Base-by-base conservation (phyloP, 2,888 invertebrate species). In the Dicyrtoma fusca region DNA sequence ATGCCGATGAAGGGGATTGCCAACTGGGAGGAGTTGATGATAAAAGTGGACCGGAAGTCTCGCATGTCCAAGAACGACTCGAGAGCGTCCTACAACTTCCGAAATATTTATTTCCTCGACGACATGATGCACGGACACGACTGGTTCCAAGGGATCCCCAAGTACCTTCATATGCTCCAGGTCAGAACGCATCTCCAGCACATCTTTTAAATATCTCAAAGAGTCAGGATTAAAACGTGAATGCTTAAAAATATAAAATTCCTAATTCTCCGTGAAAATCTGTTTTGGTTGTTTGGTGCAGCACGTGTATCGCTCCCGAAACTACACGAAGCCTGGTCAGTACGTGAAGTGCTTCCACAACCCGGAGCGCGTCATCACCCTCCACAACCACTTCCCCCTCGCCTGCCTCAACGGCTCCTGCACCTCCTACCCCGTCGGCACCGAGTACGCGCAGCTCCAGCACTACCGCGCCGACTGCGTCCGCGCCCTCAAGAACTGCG, bases 381-480 rank as follows among this genome's bases (percentile, higher is more conserved):
- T 95, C 76, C 95, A 95, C 86, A 95, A 95, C 85, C 95, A 95
- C 84, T 95, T 94, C 83, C 95, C 95, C 47, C 85, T 95, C 79
- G 92, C 92, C 73, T 95, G 95, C 82, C 85, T 95, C 49, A 92
- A 93, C 59, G 81, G 81, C 6, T 88, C 89, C 8, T 95, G 94
- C 84, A 92, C 92, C 68, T 92, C 92, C 59, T 94, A 91, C 85
- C 88, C 92, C 71, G 89, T 96, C 78, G 91, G 92, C 78, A 91
- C 91, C 25, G 86, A 86, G 47, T 90, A 91, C 82, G 96, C 95
- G 19, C 92, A 96, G 79, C 86, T 97, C 81, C 94, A 97, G 84
- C 97, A 97, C 84, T 97, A 96, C 85, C 88, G 95, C 74, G 93
- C 92, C 34, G 95, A 95, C 85, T 96, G 96, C 85, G 95, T 94